Evolutionary conservation across 1,140 invertebrate genomes (phyloP), one percentile per base, ranked within the genome.

Genomic region (Trissolcus basalis): DNA sequence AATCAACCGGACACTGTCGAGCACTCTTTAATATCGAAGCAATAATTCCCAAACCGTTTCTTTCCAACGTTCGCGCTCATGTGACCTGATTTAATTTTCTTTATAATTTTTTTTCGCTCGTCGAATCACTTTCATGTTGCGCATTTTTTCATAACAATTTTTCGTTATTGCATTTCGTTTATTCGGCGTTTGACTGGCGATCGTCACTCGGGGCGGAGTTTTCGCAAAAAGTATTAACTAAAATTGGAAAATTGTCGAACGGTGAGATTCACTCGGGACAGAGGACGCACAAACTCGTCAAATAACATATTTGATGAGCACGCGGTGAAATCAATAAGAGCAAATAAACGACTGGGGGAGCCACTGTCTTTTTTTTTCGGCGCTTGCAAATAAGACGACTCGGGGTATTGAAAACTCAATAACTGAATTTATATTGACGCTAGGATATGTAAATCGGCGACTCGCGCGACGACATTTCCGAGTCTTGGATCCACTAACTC

Each of bases 341-440:
- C 35, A 47, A 51, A 58, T 49, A 55, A 50, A 67, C 6, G 9
- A 9, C n/a, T 3, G 16, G 39, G 19, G 8, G 50, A 27, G 13
- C 19, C 33, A 44, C 32, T 67, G 19, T 27, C 1, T 6, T 27
- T 27, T 27, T 27, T 67, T 67, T 67, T 35, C 13, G 8, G 15
- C 8, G 10, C 16, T 8, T 4, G 27, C 43, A 13, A 60, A 15
- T 69, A 53, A 59, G 55, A 59, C 19, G 47, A 48, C 5, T 13
- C n/a, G 0, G 43, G 43, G 64, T 43, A 63, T 63, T 50, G 58
- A 74, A 68, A 63, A 74, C 33, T 68, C 53, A 51, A 68, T 68
- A 68, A 68, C 63, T 63, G 15, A 68, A 58, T 68, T 74, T 63
- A 74, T 63, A 74, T 68, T 51, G 51, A 61, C 32, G n/a, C 39